A percentile compares a stretch with the other conserved stretches of the same genome.
Conservation (phyloP, 2,113 vertebrate genomes). For the Perca schrenkii region DNA sequence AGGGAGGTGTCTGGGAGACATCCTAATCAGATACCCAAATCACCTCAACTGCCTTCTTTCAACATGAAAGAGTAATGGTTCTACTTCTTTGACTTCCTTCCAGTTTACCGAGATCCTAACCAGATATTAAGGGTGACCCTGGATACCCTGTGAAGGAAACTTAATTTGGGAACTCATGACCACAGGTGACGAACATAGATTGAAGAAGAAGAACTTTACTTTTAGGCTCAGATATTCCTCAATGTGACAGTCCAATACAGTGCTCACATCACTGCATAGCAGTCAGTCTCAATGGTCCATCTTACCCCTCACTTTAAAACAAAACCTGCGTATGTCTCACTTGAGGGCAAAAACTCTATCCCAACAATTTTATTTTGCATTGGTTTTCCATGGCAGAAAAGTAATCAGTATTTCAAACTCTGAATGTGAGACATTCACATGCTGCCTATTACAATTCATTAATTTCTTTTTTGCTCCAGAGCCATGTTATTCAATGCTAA, state of each 20-base stretch:
- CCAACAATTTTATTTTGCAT: neutral
- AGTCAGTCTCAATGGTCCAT: neutral
- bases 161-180: neutral
- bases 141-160: neutral
- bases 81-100: neutral
- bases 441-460: neutral
- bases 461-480: neutral
- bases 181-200: neutral
- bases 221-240: neutral
- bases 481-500: neutral
- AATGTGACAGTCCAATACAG: neutral
- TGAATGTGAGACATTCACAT: neutral
- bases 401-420: neutral
- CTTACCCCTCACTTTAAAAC: neutral
- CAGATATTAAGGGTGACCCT: neutral
- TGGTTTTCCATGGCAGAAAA: neutral
- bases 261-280: neutral
- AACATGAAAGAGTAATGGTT: neutral
- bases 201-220: neutral
- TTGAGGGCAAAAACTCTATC: neutral
- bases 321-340: neutral
- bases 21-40: constrained; percentile 39
- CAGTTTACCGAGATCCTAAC: neutral
- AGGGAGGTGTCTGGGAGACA: constrained; percentile 30
- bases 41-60: neutral